A percentile compares a stretch with the other conserved stretches of the same genome.
Evolutionary conservation across 2,113 vertebrate species (phyloP).

Genomic region (Mobula hypostoma): DNA sequence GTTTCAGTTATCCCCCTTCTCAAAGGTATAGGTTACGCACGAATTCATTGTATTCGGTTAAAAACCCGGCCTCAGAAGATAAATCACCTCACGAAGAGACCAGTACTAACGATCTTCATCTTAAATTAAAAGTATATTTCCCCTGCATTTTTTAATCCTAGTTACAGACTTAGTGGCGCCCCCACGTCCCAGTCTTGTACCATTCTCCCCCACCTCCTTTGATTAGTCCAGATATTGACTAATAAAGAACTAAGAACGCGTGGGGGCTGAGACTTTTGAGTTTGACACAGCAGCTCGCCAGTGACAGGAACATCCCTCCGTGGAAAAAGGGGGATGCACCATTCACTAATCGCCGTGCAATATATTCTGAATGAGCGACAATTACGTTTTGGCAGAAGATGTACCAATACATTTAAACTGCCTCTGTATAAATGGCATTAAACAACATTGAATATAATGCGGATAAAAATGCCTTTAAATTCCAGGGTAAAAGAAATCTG

Average conservation of each 20-base stretch:
- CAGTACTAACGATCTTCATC: too few relatives aligned
- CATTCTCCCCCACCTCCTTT: constrained; percentile 8
- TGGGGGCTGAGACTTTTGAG: constrained; percentile 1
- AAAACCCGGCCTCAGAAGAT: not conserved
- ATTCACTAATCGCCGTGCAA: not conserved
- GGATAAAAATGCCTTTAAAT: not conserved
- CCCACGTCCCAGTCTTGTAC: not conserved
- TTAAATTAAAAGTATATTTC: not conserved
- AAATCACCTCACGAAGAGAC: not conserved
- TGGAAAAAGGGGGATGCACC: not conserved
- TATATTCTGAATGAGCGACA: not conserved
- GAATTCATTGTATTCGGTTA: not conserved
- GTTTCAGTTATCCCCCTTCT: too few relatives aligned
- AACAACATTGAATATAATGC: not conserved
- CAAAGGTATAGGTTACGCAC: not conserved
- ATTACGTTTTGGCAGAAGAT: not conserved
- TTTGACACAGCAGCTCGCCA: not conserved
- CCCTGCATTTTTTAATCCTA: not conserved
- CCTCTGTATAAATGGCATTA: too few relatives aligned
- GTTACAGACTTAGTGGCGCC: constrained; percentile 18
- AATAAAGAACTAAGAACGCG: constrained; percentile 6
- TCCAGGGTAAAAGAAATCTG: not conserved
- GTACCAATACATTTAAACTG: too few relatives aligned
- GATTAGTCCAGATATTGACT: constrained; percentile 32
- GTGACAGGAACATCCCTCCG: not conserved